A percentile compares a stretch with the other conserved stretches of the same genome.
Evolutionary conservation across 2,113 vertebrate species (phyloP).

Genomic region (Aphyosemion australe): DNA sequence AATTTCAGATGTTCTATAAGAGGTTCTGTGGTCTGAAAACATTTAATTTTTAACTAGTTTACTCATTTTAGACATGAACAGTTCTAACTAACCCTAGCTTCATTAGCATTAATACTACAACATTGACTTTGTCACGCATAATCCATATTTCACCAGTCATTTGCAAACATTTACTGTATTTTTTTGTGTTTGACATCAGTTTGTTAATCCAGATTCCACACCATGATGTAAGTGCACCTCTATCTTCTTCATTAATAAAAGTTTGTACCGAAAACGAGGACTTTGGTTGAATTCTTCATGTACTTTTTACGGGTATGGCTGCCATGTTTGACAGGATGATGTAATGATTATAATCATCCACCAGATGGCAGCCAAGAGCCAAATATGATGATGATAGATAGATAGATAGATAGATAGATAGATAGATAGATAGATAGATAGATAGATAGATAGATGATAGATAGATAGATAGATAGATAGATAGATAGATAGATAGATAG

Average conservation of each 20-base stretch:
- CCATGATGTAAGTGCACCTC: constrained; percentile 55
- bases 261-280: constrained; percentile 53
- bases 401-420: constrained; percentile 12
- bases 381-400: constrained; percentile 7
- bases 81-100: constrained; percentile 20
- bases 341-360: constrained; percentile 42
- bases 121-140: constrained; percentile 1
- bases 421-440: constrained; percentile 12
- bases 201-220: constrained; percentile 32
- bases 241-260: constrained; percentile 69
- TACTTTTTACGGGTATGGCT: neutral
- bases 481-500: no score
- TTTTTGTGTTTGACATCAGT: constrained; percentile 31
- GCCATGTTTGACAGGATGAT: neutral
- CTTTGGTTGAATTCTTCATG: neutral
- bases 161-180: neutral
- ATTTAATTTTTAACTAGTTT: neutral
- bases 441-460: constrained; percentile 1
- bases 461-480: constrained; percentile 6
- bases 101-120: constrained; percentile 11
- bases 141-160: constrained; percentile 30
- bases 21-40: constrained; percentile 4
- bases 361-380: constrained; percentile 60
- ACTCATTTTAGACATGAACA: constrained; percentile 33
- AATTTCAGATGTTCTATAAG: constrained; percentile 21